Evolutionary conservation across 2,888 invertebrate species (phyloP).

Genomic region (Ceraclea dissimilis): DNA sequence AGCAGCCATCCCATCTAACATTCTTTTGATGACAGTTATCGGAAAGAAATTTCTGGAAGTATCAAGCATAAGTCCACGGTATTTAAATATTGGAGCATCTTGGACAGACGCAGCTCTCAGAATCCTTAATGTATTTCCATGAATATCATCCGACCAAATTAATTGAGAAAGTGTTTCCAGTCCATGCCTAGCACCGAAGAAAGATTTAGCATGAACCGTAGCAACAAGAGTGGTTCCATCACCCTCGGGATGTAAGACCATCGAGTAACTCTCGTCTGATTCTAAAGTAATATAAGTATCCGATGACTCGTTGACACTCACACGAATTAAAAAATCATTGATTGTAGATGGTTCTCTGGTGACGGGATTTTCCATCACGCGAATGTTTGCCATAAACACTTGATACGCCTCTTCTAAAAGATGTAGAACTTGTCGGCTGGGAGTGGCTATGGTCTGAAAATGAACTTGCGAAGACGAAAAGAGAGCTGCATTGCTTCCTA

Average conservation of each 20-base stretch:
- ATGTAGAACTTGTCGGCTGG: conserved; percentile 35
- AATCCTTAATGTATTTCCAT: conserved; percentile 53
- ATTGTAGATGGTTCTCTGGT: conserved; percentile 36
- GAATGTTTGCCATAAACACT: conserved; percentile 46
- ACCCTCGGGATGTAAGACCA: conserved; percentile 49
- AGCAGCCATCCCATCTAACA: conserved; percentile 82
- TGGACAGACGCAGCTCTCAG: conserved; percentile 59
- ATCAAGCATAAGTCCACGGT: conserved; percentile 84
- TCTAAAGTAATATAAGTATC: conserved; percentile 54
- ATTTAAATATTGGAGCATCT: conserved; percentile 70
- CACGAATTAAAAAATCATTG: conserved; percentile 39
- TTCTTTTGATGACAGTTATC: conserved; percentile 59
- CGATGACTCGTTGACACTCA: conserved; percentile 48
- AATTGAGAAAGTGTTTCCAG: conserved; percentile 73
- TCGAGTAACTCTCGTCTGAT: conserved; percentile 68
- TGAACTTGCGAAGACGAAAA: conserved; percentile 49
- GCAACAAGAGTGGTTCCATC: conserved; percentile 47
- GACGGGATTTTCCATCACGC: conserved; percentile 40
- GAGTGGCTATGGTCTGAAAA: conserved; percentile 38
- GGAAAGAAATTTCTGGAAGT: conserved; percentile 87
- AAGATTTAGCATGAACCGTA: conserved; percentile 58
- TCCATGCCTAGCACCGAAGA: conserved; percentile 71
- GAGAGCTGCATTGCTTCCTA: conserved; percentile 57
- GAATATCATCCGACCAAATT: conserved; percentile 68
- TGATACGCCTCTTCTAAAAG: conserved; percentile 46